Conservation (phyloP, 2,888 invertebrate genomes). For the Hirtodrosophila duncani region DNA sequence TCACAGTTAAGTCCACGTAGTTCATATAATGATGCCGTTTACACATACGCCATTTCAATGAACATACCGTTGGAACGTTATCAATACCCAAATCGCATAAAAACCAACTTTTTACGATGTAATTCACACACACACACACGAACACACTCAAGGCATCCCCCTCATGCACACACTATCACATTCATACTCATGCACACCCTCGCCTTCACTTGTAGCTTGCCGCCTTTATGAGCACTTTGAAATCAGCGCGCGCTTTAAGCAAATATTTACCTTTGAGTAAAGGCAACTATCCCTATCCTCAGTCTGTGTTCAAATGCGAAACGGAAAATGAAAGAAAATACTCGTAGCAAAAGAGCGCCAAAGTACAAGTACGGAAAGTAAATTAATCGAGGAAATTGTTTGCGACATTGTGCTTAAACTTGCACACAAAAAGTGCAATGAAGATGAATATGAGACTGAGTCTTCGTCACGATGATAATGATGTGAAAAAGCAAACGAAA, state of each 20-base stretch:
- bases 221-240: conserved; percentile 65
- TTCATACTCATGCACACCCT: conserved; percentile 17
- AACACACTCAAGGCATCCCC: neutral
- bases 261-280: conserved; percentile 67
- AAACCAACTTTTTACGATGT: conserved; percentile 66
- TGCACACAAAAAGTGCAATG: conserved; percentile 53
- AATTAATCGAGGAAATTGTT: conserved; percentile 72
- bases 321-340: conserved; percentile 60
- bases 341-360: conserved; percentile 57
- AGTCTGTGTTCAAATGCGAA: conserved; percentile 50
- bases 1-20: neutral
- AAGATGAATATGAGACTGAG: conserved; percentile 27
- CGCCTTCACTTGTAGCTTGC: conserved; percentile 49
- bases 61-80: conserved; percentile 63
- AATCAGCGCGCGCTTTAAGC: conserved; percentile 65
- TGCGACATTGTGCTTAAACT: conserved; percentile 69
- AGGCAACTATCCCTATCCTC: conserved; percentile 25
- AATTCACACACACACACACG: conserved; percentile 52
- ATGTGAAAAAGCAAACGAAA: conserved; percentile 3
- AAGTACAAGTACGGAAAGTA: conserved; percentile 67
- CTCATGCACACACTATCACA: conserved; percentile 2
- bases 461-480: conserved; percentile 2
- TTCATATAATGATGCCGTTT: conserved; percentile 57
- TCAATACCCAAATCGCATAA: conserved; percentile 66
- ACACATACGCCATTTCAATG: conserved; percentile 51